Evolutionary conservation across 2,888 invertebrate genomes (phyloP), one percentile per base, ranked within the genome.

Genomic region (Tuberolachnus salignus): DNA sequence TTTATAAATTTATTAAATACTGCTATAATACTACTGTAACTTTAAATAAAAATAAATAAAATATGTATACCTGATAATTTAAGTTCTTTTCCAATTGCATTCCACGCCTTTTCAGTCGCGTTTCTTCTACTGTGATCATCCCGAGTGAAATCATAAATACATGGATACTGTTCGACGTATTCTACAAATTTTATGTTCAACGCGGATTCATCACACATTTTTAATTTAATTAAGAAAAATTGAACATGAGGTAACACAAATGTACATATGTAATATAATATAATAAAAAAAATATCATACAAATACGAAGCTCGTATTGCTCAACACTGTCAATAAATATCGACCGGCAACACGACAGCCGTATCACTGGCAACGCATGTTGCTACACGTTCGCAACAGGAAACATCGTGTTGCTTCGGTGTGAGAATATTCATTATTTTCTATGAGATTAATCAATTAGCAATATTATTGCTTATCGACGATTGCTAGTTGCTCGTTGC

Each of bases 1-100:
- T 67, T 53, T 53, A 55, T 69, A 69, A 53, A 53, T 69, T 55
- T 69, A 69, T 69, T 53, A 53, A n/a, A n/a, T n/a, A n/a, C n/a
- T n/a, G n/a, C n/a, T n/a, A n/a, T n/a, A n/a, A n/a, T n/a, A n/a
- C n/a, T n/a, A n/a, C n/a, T n/a, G n/a, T n/a, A n/a, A n/a, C n/a
- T n/a, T n/a, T n/a, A n/a, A n/a, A n/a, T n/a, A n/a, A n/a, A n/a
- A n/a, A n/a, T n/a, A 69, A 69, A 69, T 34, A 51, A 34, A 19
- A 69, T 69, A 69, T 69, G 6, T 19, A 69, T 51, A 69, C 69
- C 69, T 53, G 69, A 69, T 69, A 69, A 70, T 70, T 70, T 70
- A 57, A 57, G 21, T 70, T 57, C 21, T 70, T 44, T 70, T 70
- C 70, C 42, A 57, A 70, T 70, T 70, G 57, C 3, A 70, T 57